phyloP scores from a whole-genome alignment of 2,888 invertebrate genomes.

The Andricus curvator region DNA sequence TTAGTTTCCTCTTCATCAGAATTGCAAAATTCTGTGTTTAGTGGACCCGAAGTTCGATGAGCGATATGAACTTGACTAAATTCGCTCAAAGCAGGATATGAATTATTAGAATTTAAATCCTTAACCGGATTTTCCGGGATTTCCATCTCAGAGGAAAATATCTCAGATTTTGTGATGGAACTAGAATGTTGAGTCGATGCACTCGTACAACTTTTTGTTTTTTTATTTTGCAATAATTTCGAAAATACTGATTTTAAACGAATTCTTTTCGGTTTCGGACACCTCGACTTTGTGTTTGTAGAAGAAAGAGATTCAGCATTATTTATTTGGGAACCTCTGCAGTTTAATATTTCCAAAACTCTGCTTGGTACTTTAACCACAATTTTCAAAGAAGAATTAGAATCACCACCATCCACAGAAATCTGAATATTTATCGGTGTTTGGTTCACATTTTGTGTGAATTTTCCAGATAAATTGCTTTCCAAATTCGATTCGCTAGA shows the following conservation, averaged over 20 bases:
- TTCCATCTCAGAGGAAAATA: background rate
- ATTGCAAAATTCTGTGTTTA: background rate
- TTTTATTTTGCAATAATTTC: conserved; percentile 45
- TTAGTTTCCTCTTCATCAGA: background rate
- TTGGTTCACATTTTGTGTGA: background rate
- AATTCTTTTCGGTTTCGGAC: conserved; percentile 7
- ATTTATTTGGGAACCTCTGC: background rate
- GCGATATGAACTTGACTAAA: background rate
- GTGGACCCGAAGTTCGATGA: background rate
- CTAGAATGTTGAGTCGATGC: background rate
- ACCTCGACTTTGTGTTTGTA: conserved; percentile 7
- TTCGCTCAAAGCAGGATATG: background rate
- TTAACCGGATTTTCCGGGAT: background rate
- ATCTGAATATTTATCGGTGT: conserved; percentile 28
- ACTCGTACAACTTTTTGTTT: conserved; percentile 33
- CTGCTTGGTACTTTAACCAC: conserved; percentile 45
- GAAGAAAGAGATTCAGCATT: conserved; percentile 17
- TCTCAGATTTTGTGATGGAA: background rate
- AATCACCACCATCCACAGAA: conserved; percentile 9
- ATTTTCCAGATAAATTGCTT: background rate
- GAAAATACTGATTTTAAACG: conserved; percentile 29
- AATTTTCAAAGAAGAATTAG: conserved; percentile 40
- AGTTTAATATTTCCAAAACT: conserved; percentile 30
- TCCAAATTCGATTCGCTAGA: background rate
- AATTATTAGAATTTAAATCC: conserved; percentile 38